Evolutionary conservation across 2,113 vertebrate genomes (phyloP).

Genomic region (Nymphicus hollandicus): DNA sequence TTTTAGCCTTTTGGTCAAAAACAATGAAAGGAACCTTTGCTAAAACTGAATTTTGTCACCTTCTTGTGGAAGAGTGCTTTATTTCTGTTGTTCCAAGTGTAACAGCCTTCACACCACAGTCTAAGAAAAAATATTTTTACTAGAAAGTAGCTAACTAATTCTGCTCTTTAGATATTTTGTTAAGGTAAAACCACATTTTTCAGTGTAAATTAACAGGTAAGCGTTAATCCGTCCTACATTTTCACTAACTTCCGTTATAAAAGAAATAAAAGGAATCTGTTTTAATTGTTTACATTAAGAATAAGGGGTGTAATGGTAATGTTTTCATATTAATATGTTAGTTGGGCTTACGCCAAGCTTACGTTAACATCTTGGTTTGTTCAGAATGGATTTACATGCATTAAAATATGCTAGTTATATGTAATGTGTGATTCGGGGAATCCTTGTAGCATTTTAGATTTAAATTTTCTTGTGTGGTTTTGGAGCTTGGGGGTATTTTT

Average conservation of each 20-base stretch:
- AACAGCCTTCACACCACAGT: background rate
- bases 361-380: background rate
- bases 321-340: background rate
- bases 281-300: background rate
- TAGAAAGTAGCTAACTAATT: background rate
- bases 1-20: slow-evolving; percentile 21
- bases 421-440: background rate
- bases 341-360: background rate
- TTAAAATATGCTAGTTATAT: background rate
- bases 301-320: background rate
- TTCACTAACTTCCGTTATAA: background rate
- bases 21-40: background rate
- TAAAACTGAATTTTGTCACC: background rate
- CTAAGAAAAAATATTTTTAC: background rate
- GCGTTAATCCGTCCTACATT: background rate
- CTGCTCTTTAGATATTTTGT: background rate
- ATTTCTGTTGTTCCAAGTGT: background rate
- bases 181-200: background rate
- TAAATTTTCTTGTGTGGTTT: background rate
- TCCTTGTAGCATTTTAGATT: background rate
- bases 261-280: background rate
- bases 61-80: background rate
- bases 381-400: background rate
- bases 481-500: background rate
- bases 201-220: background rate